Base-by-base conservation (phyloP, 2,113 vertebrate species). In the Phyllostomus discolor region DNA sequence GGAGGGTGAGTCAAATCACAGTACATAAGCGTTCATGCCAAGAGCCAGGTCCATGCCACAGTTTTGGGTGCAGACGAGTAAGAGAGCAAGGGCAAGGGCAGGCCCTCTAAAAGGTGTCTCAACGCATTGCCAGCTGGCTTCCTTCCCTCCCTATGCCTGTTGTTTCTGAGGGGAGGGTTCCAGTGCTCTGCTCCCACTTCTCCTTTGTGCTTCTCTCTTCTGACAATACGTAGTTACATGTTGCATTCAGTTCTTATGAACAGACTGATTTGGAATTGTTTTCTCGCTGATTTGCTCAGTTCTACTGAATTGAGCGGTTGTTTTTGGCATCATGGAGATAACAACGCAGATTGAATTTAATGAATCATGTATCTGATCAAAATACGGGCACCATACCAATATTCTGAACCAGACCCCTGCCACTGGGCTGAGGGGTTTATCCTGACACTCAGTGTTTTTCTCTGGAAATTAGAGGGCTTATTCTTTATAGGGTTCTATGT, bases 361-460 rank as follows among this genome's bases (percentile, higher is more conserved):
- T 85, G 57, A 81, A 81, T 92, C 86, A 88, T 90, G 81, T 95
- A 24, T 89, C 83, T 92, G 12, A 75, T 76, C 20, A 93, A 89
- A 93, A 85, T 28, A 80, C 38, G 17, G 41, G 10, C 15, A 26
- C 28, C 14, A 33, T 64, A 69, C 6, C 16, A 92, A 43, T 54
- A 92, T 46, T 91, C 17, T 82, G n/a, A 95, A 94, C 15, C 48
- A 91, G 43, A 90, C 38, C 24, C 3, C 31, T 87, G 38, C 22
- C 38, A 50, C 73, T 50, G 79, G 79, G 11, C 48, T 31, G 69
- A 83, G 4, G 4, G 22, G 7, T 54, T 80, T 93, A 66, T 89
- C 78, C 41, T 69, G 17, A 26, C 33, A 75, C 57, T 79, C 33
- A 22, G 1, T 81, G 20, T 48, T 89, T 93, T 88, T 86, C 62